These are phyloP conservation scores for Illadopsis cleaveri DNA, from an alignment of 2,113 vertebrate species.

Conservation along the genomic window DNA sequence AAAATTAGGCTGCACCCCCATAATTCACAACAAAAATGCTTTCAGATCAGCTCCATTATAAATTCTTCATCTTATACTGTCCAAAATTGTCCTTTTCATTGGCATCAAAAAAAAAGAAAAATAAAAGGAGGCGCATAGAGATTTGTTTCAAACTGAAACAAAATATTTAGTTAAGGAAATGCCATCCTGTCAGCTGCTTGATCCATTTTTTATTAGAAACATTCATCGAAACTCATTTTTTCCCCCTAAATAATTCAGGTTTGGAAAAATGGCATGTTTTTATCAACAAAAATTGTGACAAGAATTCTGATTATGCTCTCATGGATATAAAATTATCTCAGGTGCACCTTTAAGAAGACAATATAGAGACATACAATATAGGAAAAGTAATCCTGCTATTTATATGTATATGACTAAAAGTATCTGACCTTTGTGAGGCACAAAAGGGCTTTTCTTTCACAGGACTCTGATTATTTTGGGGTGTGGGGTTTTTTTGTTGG, in stretches of 20 bases:
- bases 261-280: not conserved
- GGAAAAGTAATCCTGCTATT: not conserved
- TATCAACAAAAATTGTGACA: not conserved
- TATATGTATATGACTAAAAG: not conserved
- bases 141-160: not conserved
- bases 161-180: conserved; percentile 20
- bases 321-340: not conserved
- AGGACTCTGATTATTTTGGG: not conserved
- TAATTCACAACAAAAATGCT: not conserved
- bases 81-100: not conserved
- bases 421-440: not conserved
- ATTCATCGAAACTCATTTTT: not conserved
- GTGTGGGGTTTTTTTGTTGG: not conserved
- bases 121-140: not conserved
- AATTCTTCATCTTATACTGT: not conserved
- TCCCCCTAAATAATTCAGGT: not conserved
- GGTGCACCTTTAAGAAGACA: not conserved
- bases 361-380: not conserved
- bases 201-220: conserved; percentile 33
- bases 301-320: not conserved
- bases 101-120: rapidly evolving
- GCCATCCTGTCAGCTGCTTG: not conserved
- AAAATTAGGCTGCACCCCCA: not conserved
- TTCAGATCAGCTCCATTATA: not conserved
- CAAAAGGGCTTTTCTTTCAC: not conserved